A percentile compares a stretch with the other conserved stretches of the same genome.
Evolutionary conservation across 2,888 invertebrate genomes (phyloP).

Genomic region (Chaitophorus viminalis): DNA sequence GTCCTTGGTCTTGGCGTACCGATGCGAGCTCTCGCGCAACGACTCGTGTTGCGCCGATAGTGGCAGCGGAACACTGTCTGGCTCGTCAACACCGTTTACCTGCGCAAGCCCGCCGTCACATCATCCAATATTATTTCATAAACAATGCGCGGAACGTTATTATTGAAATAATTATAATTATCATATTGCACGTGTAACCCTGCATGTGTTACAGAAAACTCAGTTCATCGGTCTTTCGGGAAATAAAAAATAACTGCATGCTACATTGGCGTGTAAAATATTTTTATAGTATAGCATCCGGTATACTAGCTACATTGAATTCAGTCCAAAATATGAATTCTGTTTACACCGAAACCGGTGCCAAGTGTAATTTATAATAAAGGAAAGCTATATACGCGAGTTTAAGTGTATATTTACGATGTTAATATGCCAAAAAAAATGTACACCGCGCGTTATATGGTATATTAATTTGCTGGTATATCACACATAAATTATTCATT

Average conservation of each 20-base stretch:
- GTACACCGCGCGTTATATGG: neutral
- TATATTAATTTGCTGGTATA: too few species aligned
- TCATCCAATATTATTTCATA: too few species aligned
- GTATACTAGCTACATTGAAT: too few species aligned
- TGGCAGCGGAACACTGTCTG: conserved; percentile 71
- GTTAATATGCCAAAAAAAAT: neutral
- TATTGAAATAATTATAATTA: too few species aligned
- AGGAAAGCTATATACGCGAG: neutral
- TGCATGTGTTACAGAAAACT: too few species aligned
- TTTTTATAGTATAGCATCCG: too few species aligned
- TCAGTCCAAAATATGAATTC: neutral
- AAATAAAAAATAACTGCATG: too few species aligned
- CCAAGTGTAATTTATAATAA: neutral
- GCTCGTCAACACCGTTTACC: conserved; percentile 81
- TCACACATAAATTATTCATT: too few species aligned
- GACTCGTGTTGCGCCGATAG: conserved; percentile 67
- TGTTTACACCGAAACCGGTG: neutral
- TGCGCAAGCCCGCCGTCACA: conserved; percentile 60
- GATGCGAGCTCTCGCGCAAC: conserved; percentile 72
- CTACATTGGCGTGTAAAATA: too few species aligned
- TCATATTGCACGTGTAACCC: too few species aligned
- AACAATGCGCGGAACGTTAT: too few species aligned
- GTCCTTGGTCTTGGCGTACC: conserved; percentile 78
- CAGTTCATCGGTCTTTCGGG: too few species aligned
- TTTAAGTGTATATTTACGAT: neutral